Base-by-base conservation (phyloP, 2,888 invertebrate species). In the Lamellibrachia columna region DNA sequence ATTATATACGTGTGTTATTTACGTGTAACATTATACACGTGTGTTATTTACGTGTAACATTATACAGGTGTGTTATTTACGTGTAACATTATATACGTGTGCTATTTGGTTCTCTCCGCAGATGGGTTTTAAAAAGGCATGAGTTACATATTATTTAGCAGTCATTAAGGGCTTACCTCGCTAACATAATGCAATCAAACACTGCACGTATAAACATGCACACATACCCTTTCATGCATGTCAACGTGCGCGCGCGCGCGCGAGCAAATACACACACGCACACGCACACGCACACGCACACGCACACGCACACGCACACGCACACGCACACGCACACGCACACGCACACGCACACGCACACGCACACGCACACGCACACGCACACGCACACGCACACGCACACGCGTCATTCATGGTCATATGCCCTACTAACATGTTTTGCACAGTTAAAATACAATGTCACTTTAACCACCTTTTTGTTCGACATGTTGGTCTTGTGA, bases 141-240 rank as follows among this genome's bases (percentile, higher is more conserved):
- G 22, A 22, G 75, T 22, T 22, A 75, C 75, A 75, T 0, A 75
- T 75, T 3, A 22, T 75, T 75, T 75, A 75, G 75, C 75, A 75
- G 75, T 75, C 75, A 75, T 75, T 75, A 75, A 75, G 75, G 75
- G 75, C 75, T 75, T 75, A 75, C 75, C 22, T 22, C n/a, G 75
- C 22, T 75, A 75, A 75, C 22, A 75, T 75, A 40, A 22, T 75
- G 75, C 75, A 75, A 75, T 75, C 75, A n/a, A 75, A n/a, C 75
- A n/a, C 75, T 60, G 22, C 6, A n/a, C 2, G 2, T n/a, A 75
- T 0, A 22, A 6, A 22, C 75, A 22, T 4, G 75, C 75, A 22
- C 22, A 75, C 22, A 22, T n/a, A 4, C 75, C 11, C 15, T 9
- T 6, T 0, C 1, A 40, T 40, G 40, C 40, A 0, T 40, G 40